A percentile compares a stretch with the other conserved stretches of the same genome.
Evolutionary conservation across 1,140 invertebrate genomes (phyloP).

Genomic region (Drosophila nasuta): DNA sequence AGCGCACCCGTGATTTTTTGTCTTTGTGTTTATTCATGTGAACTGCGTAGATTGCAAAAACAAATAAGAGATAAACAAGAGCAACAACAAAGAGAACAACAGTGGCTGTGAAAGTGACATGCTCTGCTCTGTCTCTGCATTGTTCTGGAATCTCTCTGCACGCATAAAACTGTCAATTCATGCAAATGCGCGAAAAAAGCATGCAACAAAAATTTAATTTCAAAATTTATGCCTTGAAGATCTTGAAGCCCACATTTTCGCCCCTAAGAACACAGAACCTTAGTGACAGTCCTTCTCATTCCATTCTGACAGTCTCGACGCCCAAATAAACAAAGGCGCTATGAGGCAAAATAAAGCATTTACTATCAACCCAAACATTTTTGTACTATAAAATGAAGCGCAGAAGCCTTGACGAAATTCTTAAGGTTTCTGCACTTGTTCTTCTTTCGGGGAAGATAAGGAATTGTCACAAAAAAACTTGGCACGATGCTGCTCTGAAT

Average conservation of each 20-base stretch:
- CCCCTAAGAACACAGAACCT: neutral
- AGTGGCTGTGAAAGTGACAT: neutral
- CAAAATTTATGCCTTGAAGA: constrained; percentile 32
- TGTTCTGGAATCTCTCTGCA: neutral
- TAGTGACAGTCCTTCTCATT: constrained; percentile 4
- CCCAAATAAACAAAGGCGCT: constrained; percentile 26
- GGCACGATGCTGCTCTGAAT: neutral
- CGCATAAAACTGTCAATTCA: constrained; percentile 48
- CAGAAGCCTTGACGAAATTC: constrained; percentile 37
- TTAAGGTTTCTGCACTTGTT: neutral
- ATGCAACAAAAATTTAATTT: constrained; percentile 47
- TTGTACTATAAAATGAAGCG: constrained; percentile 47
- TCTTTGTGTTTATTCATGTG: constrained; percentile 47
- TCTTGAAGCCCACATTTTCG: constrained; percentile 10
- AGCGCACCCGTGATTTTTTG: constrained; percentile 1
- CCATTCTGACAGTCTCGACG: too few relatives aligned
- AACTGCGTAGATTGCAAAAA: constrained; percentile 38
- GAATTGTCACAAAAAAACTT: neutral
- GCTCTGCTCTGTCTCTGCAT: neutral
- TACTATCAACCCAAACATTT: constrained; percentile 18
- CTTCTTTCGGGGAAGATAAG: neutral
- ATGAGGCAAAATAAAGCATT: constrained; percentile 5
- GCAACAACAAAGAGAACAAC: constrained; percentile 5
- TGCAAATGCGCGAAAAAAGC: constrained; percentile 4
- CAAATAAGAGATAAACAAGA: constrained; percentile 32